Evolutionary conservation across 2,888 invertebrate genomes (phyloP), one percentile per base, ranked within the genome.

Genomic region (Steinernema hermaphroditum): DNA sequence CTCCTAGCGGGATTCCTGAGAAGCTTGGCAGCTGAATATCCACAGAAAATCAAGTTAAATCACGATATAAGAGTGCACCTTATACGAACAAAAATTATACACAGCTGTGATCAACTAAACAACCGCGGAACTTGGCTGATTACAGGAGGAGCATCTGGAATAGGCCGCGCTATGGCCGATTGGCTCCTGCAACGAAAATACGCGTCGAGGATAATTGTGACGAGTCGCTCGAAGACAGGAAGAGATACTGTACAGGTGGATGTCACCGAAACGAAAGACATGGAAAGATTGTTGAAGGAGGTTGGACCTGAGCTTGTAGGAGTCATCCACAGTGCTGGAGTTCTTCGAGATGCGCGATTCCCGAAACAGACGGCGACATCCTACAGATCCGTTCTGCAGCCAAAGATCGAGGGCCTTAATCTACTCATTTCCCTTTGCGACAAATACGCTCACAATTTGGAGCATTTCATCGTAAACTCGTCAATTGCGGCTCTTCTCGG

Each of bases 61-160:
- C 24, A 34, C n/a, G 69, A 69, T 41, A 14, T 69, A 4, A 4
- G 69, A 37, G 27, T 46, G 1, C n/a, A 16, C 4, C 41, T 22
- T 27, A 44, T 2, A 24, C 6, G 27, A 50, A 50, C 54, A 4
- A 12, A 4, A 4, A 50, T 24, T 12, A 50, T 8, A 50, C 16
- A 71, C 29, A 69, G 32, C 32, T 12, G 24, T 1, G 24, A 22
- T 41, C 27, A 4, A 12, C 44, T 32, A 50, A 46, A 71, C 6
- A n/a, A 71, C 0, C 37, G 16, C 32, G 72, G 43, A 32, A 74
- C 37, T 9, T 75, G 83, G 83, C 46, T 85, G 46, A 78, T 85
- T 0, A 83, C 83, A 4, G 84, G 85, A 22, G 85, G 85, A 46
- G 75, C 83, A 24, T 78, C 80, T 43, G 85, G 85, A 19, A 81